Conservation (phyloP, 2,797 vertebrate species). For the Lacerta bilineata region DNA sequence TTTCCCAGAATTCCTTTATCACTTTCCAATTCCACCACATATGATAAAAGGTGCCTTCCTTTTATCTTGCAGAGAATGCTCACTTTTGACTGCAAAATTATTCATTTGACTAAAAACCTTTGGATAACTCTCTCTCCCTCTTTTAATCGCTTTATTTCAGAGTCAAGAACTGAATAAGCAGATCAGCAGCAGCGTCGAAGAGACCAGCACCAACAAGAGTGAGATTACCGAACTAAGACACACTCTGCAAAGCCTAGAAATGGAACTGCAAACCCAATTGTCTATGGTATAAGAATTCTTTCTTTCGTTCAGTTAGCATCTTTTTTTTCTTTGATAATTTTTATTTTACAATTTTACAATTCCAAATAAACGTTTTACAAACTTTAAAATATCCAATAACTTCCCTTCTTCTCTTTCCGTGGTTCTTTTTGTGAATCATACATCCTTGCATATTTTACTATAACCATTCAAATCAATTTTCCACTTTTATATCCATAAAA, state of each 20-base stretch:
- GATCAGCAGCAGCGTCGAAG: conserved; percentile 60
- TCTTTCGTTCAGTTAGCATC: not conserved
- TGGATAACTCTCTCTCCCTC: not conserved
- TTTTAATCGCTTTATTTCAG: conserved; percentile 60
- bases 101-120: not conserved
- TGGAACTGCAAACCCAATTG: conserved; percentile 74
- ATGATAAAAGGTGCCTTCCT: too few relatives aligned
- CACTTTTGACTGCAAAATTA: not conserved
- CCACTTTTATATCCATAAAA: too few relatives aligned
- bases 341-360: too few relatives aligned
- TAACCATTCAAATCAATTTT: too few relatives aligned
- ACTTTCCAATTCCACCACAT: too few relatives aligned
- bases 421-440: too few relatives aligned
- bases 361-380: too few relatives aligned
- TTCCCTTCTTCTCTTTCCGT: too few relatives aligned
- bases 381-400: too few relatives aligned
- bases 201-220: conserved; percentile 56
- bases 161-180: conserved; percentile 66
- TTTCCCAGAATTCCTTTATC: too few relatives aligned
- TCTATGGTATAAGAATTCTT: conserved; percentile 66
- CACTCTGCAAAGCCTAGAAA: conserved; percentile 72
- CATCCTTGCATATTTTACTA: too few relatives aligned
- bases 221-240: conserved; percentile 73
- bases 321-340: too few relatives aligned
- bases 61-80: not conserved